phyloP scores from a whole-genome alignment of 2,888 invertebrate species.

The Tineola bisselliella region DNA sequence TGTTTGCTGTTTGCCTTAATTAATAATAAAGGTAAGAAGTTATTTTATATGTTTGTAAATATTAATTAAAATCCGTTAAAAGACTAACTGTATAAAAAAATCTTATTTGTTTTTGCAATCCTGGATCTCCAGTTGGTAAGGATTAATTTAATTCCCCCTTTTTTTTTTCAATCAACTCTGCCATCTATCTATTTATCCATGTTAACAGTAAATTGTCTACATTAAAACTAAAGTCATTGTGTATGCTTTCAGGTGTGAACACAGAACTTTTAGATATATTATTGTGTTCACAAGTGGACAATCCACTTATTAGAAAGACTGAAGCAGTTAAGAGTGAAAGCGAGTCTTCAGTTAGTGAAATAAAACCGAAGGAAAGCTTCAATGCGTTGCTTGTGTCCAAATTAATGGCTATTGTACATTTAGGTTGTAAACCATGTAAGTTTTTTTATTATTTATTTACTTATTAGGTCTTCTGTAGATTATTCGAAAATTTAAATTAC shows the following conservation, averaged over 20 bases:
- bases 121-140: conserved; percentile 16
- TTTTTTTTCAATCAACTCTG: neutral
- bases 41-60: neutral
- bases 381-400: conserved; percentile 85
- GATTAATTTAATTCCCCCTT: conserved; percentile 1
- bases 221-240: too few relatives aligned
- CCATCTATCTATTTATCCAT: neutral
- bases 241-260: conserved; percentile 76
- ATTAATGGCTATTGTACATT: conserved; percentile 81
- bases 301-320: conserved; percentile 18
- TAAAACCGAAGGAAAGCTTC: conserved; percentile 71
- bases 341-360: conserved; percentile 25
- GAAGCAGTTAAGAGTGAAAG: conserved; percentile 28
- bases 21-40: conserved; percentile 85
- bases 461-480: too few relatives aligned
- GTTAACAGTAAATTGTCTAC: too few relatives aligned
- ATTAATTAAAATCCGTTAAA: neutral
- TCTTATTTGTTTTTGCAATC: conserved; percentile 11
- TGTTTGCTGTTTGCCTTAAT: conserved; percentile 93
- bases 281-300: conserved; percentile 69
- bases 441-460: conserved; percentile 18
- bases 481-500: too few relatives aligned
- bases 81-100: neutral
- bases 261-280: conserved; percentile 83
- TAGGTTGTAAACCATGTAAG: conserved; percentile 88